Evolutionary conservation across 2,797 vertebrate species (phyloP).

Genomic region (Bovichtus diacanthus): DNA sequence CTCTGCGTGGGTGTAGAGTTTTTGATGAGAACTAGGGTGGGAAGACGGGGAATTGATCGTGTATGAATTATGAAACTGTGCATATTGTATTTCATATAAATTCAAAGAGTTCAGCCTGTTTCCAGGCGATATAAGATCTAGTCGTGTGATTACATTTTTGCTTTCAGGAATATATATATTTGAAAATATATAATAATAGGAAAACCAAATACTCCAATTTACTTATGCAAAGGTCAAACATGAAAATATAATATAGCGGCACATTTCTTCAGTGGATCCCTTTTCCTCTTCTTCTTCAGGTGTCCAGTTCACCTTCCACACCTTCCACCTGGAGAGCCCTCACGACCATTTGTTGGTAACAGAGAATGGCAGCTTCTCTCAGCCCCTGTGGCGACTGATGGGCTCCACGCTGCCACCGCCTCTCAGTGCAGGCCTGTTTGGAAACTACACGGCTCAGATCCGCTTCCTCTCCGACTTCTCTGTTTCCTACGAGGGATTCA

Average conservation of each 20-base stretch:
- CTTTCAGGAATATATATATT: background rate
- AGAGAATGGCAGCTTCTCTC: conserved; percentile 94
- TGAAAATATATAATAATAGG: background rate
- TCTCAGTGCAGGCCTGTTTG: conserved; percentile 94
- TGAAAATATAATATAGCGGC: background rate
- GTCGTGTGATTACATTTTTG: background rate
- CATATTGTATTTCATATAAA: conserved; percentile 3
- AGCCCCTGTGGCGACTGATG: conserved; percentile 93
- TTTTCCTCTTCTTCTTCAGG: conserved; percentile 78
- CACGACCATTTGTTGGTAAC: conserved; percentile 97
- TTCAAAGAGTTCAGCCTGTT: background rate
- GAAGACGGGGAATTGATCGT: conserved; percentile 16
- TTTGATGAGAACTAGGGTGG: conserved; percentile 45
- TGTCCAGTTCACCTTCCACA: conserved; percentile 97
- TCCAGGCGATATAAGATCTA: background rate
- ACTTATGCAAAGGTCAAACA: background rate
- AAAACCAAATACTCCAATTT: background rate
- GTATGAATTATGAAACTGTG: conserved; percentile 19
- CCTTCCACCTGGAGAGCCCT: conserved; percentile 97
- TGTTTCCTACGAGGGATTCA: conserved; percentile 98
- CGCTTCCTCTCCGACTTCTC: conserved; percentile 99
- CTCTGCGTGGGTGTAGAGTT: conserved; percentile 23
- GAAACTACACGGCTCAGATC: conserved; percentile 97
- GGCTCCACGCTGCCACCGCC: conserved; percentile 93
- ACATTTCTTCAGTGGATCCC: background rate